These are phyloP conservation scores for Ochotona curzoniae DNA, from an alignment of 2,113 vertebrate genomes.

Conservation along the genomic window DNA sequence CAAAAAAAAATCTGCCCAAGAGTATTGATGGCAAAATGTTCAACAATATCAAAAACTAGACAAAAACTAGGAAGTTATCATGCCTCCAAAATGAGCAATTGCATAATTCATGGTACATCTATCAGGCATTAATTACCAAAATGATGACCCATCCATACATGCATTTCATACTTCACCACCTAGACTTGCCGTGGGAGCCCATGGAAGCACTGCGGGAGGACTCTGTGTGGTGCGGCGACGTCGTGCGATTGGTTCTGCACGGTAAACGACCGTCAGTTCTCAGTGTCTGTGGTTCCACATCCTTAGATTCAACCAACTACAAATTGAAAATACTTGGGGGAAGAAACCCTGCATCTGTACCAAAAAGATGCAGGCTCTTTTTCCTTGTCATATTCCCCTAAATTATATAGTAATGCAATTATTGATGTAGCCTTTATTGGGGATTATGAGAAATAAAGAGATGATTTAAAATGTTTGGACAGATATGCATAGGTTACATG, in stretches of 20 bases:
- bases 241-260: neutral
- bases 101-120: neutral
- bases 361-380: too few species aligned
- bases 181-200: neutral
- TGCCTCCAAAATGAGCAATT: neutral
- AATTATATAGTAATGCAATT: too few species aligned
- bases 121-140: neutral
- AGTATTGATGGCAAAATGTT: neutral
- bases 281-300: too few species aligned
- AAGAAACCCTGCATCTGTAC: too few species aligned
- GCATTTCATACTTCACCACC: neutral
- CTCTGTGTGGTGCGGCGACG: neutral
- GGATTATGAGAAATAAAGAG: too few species aligned
- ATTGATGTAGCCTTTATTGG: too few species aligned
- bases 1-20: neutral
- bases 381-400: too few species aligned
- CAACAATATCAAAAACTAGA: conserved; percentile 22
- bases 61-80: neutral
- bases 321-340: too few species aligned
- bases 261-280: neutral
- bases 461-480: too few species aligned
- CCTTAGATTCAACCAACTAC: too few species aligned
- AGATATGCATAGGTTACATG: too few species aligned
- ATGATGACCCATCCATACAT: too few species aligned
- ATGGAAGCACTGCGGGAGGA: neutral